Conservation (phyloP, 2,797 vertebrate genomes). For the Danionella dracula region DNA sequence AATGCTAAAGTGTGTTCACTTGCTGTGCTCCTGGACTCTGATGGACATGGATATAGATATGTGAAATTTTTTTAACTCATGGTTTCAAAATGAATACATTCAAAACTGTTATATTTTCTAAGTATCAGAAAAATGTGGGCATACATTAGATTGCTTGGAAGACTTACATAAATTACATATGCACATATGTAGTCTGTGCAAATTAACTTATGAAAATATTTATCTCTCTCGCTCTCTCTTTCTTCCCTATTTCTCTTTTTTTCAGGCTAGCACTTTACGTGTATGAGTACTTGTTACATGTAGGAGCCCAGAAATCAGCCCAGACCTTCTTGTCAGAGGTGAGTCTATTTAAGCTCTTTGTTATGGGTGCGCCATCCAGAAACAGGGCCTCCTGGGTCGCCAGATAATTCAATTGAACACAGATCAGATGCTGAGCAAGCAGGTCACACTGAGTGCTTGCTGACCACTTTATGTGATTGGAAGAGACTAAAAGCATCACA, state of each 20-base stretch:
- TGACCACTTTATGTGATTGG: conserved; percentile 40
- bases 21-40: not conserved
- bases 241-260: conserved; percentile 19
- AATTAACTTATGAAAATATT: too few relatives aligned
- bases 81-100: too few relatives aligned
- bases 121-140: too few relatives aligned
- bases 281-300: conserved; percentile 92
- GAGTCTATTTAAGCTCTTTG: conserved; percentile 49
- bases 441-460: conserved; percentile 35
- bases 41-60: too few relatives aligned
- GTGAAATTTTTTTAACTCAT: too few relatives aligned
- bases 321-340: conserved; percentile 97
- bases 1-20: not conserved
- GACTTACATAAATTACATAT: too few relatives aligned
- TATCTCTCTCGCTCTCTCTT: too few relatives aligned
- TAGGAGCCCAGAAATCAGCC: conserved; percentile 93
- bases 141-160: too few relatives aligned
- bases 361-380: conserved; percentile 11
- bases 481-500: conserved; percentile 14
- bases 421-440: conserved; percentile 38
- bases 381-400: conserved; percentile 1
- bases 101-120: too few relatives aligned
- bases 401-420: conserved; percentile 40
- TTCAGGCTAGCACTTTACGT: conserved; percentile 89
- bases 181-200: too few relatives aligned